Evolutionary conservation across 2,797 vertebrate genomes (phyloP), one percentile per base, ranked within the genome.

Genomic region (Vespertilio murinus): DNA sequence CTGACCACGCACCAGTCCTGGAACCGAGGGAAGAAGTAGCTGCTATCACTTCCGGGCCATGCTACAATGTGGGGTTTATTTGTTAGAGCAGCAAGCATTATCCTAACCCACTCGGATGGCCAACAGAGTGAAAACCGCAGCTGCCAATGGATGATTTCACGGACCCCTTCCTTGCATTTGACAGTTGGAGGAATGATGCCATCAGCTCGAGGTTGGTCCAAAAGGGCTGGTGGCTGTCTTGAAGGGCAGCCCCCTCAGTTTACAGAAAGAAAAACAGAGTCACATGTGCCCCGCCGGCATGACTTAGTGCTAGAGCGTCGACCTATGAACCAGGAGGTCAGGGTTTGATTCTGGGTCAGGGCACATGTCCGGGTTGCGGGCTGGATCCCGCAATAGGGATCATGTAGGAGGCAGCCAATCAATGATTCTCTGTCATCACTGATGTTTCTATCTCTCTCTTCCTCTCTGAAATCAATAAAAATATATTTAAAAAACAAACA

Each of bases 61-160:
- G 28, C 0, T 10, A 10, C 3, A 3, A 10, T 11, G 1, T 30
- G 35, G 70, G 52, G n/a, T n/a, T 70, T 77, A 4, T n/a, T 6
- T 52, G 38, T 79, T 30, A 47, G 0, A 56, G 70, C n/a, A n/a
- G 61, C 40, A 42, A 88, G n/a, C 3, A 1, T 40, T 10, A 42
- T 11, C 65, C 20, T 13, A 22, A 33, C 56, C 64, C 9, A 7
- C 25, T 49, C 16, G 8, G n/a, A 65, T 2, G 6, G 7, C 47
- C 33, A 42, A 65, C 16, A 54, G 64, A 40, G 12, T 45, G 49
- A 17, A 38, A 54, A 71, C 2, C 6, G 1, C 4, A 47, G 22
- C 20, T 22, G 5, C 4, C 2, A 20, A 1, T 2, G n/a, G 59
- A 1, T 42, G 47, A 45, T 11, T 56, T 79, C 8, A 2, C 22